Evolutionary conservation across 1,140 invertebrate species (phyloP).

Genomic region (Sinella curviseta): DNA sequence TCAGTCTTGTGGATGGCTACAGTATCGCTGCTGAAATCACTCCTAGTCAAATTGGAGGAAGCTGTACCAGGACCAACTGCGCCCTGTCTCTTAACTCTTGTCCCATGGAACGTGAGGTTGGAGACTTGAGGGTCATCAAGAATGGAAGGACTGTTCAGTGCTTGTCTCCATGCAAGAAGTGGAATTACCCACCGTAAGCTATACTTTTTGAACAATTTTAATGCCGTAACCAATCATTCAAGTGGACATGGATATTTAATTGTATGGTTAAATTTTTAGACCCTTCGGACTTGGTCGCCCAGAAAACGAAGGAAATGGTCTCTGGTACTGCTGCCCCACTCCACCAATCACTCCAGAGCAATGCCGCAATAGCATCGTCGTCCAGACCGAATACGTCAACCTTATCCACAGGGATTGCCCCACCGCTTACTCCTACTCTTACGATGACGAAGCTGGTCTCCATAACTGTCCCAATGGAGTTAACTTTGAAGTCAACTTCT

Average conservation of each 20-base stretch:
- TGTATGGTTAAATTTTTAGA: not conserved
- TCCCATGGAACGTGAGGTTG: conserved; percentile 35
- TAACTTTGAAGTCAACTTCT: conserved; percentile 42
- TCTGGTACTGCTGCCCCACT: conserved; percentile 43
- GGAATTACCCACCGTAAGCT: conserved; percentile 41
- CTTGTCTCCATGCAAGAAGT: conserved; percentile 46
- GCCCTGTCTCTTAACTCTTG: conserved; percentile 26
- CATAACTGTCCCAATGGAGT: conserved; percentile 42
- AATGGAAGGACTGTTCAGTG: conserved; percentile 38
- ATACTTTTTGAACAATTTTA: not conserved
- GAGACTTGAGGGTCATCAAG: conserved; percentile 42
- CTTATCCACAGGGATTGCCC: conserved; percentile 41
- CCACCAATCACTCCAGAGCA: conserved; percentile 38
- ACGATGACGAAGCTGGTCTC: conserved; percentile 43
- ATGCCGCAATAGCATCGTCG: conserved; percentile 32
- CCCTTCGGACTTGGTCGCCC: conserved; percentile 35
- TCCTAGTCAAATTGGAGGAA: conserved; percentile 32
- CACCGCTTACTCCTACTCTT: conserved; percentile 46
- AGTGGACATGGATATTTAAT: no score
- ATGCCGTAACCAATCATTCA: no score
- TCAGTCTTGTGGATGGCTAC: conserved; percentile 48
- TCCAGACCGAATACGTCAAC: conserved; percentile 41
- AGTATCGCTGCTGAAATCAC: conserved; percentile 43
- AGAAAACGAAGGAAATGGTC: conserved; percentile 32
- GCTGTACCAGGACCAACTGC: conserved; percentile 38